Conservation (phyloP, 2,888 invertebrate genomes). For the Eilema sororculum region DNA sequence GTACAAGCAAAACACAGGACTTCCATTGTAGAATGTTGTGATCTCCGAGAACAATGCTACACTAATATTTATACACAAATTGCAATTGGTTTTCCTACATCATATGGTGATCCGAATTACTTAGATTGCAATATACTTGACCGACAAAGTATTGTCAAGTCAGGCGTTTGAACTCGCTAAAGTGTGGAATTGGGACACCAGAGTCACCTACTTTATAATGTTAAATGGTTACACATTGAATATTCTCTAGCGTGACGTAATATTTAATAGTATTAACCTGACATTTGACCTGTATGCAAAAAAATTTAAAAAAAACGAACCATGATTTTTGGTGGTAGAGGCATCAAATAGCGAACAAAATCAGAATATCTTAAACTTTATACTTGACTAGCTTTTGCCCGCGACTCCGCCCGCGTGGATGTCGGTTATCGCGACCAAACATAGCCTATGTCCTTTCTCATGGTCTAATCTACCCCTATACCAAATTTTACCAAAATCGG, state of each 20-base stretch:
- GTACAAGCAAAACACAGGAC: conserved; percentile 56
- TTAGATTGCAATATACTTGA: conserved; percentile 67
- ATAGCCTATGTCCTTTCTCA: too few relatives aligned
- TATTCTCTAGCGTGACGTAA: background rate
- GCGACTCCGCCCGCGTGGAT: too few relatives aligned
- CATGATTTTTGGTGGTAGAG: background rate
- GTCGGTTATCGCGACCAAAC: too few relatives aligned
- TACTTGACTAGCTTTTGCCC: too few relatives aligned
- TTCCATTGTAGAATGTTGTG: conserved; percentile 69
- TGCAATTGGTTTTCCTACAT: conserved; percentile 54
- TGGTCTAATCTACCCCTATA: too few relatives aligned
- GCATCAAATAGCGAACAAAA: background rate
- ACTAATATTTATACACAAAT: conserved; percentile 74
- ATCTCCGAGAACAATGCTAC: conserved; percentile 49
- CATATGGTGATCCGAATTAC: conserved; percentile 46
- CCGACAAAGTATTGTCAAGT: conserved; percentile 66
- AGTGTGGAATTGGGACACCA: conserved; percentile 15
- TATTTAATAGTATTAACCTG: background rate
- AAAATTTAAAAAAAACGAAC: background rate
- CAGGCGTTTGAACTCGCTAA: conserved; percentile 39
- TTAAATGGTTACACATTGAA: background rate
- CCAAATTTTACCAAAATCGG: too few relatives aligned
- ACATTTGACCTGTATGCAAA: background rate
- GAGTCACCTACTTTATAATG: background rate
- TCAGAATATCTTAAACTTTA: background rate